Evolutionary conservation across 1,140 invertebrate species (phyloP), one percentile per base, ranked within the genome.

Genomic region (Drosophila truncata): DNA sequence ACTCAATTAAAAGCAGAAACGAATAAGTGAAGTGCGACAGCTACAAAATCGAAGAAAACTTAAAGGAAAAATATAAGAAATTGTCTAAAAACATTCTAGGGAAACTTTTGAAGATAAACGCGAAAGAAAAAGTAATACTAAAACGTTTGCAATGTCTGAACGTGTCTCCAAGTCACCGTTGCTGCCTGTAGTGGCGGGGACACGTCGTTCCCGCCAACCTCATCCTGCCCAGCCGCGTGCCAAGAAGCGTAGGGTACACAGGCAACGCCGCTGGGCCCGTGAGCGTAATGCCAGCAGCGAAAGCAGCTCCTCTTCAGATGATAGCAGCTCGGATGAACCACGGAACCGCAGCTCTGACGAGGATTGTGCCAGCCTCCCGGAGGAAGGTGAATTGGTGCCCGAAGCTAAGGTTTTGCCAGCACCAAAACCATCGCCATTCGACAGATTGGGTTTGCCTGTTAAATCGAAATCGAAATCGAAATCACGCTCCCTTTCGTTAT

Each of bases 241-340:
- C 50, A 5, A 0, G 14, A 50, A 50, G 47, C 31, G 31, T 0
- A 35, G 35, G 8, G 14, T 8, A 7, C 25, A 6, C 18, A 20
- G 7, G 31, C 31, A 20, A 14, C 50, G 50, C 31, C 50, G 50
- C 8, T 54, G 50, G 50, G 50, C 50, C 2, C 18, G 50, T 16
- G 50, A 23, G 14, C 50, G 50, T 7, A 20, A 13, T 20, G 49
- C 18, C 49, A 33, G 7, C 13, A 33, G 8, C 29, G 4, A 9
- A 1, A 52, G 29, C 49, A 33, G 49, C 29, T 52, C 49, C 18
- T 52, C 29, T n/a, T n/a, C 1, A 33, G 27, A 29, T 2, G 37
- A 39, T 10, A n/a, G 16, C n/a, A 41, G 39, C 39, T 41, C n/a
- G 0, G n/a, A 47, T 0, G 14, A 25, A 2, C 23, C 44, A n/a